phyloP scores from a whole-genome alignment of 2,797 vertebrate genomes.

The Lacerta bilineata region DNA sequence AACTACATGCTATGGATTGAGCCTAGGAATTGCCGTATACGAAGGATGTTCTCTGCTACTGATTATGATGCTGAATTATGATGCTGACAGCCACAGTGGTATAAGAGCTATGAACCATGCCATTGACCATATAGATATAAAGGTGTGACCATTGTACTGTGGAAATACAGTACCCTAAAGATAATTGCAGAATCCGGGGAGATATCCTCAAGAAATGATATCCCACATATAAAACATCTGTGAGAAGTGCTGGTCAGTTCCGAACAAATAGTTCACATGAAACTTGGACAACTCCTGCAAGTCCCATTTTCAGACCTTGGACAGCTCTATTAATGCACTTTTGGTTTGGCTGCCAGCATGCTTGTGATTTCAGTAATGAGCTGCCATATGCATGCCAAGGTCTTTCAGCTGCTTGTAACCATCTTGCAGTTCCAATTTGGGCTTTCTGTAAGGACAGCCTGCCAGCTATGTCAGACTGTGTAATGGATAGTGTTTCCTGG shows the following conservation, averaged over 20 bases:
- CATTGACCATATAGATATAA: not conserved
- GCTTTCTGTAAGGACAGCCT: constrained; percentile 28
- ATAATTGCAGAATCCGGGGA: not conserved
- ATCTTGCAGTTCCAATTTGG: constrained; percentile 55
- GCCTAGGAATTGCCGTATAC: not conserved
- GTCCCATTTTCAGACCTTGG: not conserved
- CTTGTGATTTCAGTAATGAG: constrained; percentile 20
- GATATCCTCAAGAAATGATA: not conserved
- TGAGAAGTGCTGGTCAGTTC: constrained; percentile 7
- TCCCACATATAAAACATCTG: not conserved
- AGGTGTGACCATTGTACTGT: not conserved
- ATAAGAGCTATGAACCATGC: not conserved
- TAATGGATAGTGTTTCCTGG: constrained; percentile 35
- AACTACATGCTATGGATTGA: not conserved
- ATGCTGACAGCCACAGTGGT: too few species aligned
- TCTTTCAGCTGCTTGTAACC: constrained; percentile 16
- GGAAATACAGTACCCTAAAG: not conserved
- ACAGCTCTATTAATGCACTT: not conserved
- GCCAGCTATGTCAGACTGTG: constrained; percentile 53
- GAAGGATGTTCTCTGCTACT: not conserved
- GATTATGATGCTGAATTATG: not conserved
- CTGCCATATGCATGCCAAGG: constrained; percentile 1
- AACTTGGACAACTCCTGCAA: not conserved
- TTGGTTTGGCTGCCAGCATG: not conserved
- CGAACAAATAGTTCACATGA: constrained; percentile 29